Conservation (phyloP, 2,113 vertebrate species). For the Erythrocercus mccallii region DNA sequence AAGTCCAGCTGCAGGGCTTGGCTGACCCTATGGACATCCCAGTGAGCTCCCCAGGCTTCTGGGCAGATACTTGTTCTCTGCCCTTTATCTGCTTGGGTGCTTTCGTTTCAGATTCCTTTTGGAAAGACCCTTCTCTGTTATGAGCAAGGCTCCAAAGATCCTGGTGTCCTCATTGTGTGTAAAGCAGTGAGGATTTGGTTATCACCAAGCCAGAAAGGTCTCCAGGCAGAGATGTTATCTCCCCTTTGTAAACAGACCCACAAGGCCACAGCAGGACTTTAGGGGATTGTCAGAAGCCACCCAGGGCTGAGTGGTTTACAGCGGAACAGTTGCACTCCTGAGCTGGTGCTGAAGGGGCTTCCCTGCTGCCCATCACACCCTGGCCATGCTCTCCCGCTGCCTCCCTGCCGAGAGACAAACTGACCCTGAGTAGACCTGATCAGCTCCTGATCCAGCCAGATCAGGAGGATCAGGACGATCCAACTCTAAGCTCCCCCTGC, state of each 20-base stretch:
- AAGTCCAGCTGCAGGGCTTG: background rate
- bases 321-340: background rate
- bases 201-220: background rate
- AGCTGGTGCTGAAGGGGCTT: background rate
- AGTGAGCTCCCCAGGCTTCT: background rate
- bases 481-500: background rate
- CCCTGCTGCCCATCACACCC: background rate
- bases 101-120: background rate
- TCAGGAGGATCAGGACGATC: background rate
- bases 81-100: background rate
- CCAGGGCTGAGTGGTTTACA: background rate
- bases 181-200: background rate
- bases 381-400: rapidly evolving
- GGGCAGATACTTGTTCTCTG: background rate
- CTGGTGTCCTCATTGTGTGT: background rate
- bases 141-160: background rate
- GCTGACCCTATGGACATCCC: background rate
- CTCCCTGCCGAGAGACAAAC: background rate
- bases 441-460: background rate
- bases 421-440: background rate
- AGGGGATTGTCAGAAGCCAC: background rate
- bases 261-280: background rate
- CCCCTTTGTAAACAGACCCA: background rate
- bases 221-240: background rate
- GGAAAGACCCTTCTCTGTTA: background rate